Conservation (phyloP, 2,888 invertebrate genomes). For the Endomychus coccineus region DNA sequence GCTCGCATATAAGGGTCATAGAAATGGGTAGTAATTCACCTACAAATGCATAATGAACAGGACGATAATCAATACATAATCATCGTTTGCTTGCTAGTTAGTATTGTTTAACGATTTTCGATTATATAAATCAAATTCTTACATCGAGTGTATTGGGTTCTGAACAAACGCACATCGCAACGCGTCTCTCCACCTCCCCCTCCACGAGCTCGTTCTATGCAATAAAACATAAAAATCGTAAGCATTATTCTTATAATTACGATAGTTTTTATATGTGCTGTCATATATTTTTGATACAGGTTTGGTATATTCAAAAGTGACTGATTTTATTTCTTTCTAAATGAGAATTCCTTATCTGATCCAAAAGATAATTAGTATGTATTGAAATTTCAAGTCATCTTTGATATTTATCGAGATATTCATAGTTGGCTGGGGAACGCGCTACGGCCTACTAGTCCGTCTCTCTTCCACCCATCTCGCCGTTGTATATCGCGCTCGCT, state of each 20-base stretch:
- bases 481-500: background rate
- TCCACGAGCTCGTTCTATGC: slow-evolving; percentile 4
- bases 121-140: too few species aligned
- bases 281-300: slow-evolving; percentile 14
- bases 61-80: too few species aligned
- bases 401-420: slow-evolving; percentile 41
- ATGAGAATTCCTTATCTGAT: slow-evolving; percentile 43
- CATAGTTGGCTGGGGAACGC: slow-evolving; percentile 27
- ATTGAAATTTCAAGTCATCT: slow-evolving; percentile 45
- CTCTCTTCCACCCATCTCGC: too few species aligned
- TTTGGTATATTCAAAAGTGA: slow-evolving; percentile 16
- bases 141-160: too few species aligned
- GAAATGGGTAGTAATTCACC: too few species aligned
- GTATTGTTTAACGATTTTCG: too few species aligned
- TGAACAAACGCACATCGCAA: too few species aligned
- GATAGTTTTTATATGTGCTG: slow-evolving; percentile 16
- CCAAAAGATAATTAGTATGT: slow-evolving; percentile 44
- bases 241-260: slow-evolving; percentile 11
- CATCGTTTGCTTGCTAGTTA: too few species aligned
- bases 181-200: too few species aligned
- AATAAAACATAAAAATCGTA: slow-evolving; percentile 15
- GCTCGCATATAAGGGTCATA: too few species aligned
- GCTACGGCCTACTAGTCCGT: slow-evolving; percentile 23
- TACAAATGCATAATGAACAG: too few species aligned
- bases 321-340: slow-evolving; percentile 37